A percentile compares a stretch with the other conserved stretches of the same genome.
Conservation (phyloP, 2,797 vertebrate species). For the Hemibagrus guttatus region DNA sequence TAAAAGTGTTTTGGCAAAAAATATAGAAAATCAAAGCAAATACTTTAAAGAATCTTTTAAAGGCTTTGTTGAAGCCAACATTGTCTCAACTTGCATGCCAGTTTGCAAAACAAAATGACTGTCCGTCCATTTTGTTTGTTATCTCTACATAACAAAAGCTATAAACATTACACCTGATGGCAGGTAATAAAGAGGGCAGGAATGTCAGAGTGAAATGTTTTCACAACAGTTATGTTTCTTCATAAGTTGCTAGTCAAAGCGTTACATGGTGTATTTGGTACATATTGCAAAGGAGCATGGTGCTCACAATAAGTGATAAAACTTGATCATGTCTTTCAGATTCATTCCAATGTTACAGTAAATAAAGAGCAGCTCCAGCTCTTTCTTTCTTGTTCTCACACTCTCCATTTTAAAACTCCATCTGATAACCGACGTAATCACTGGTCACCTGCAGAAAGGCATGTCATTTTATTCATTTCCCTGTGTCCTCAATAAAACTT, state of each 20-base stretch:
- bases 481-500: neutral
- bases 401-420: neutral
- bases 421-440: neutral
- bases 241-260: neutral
- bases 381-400: neutral
- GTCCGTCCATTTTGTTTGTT: no score
- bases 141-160: neutral
- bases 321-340: no score
- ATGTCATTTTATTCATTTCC: neutral
- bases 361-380: neutral
- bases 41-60: neutral
- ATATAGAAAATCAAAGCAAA: neutral
- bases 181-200: neutral
- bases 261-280: neutral
- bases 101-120: neutral
- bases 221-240: constrained; percentile 6
- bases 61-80: neutral
- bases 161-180: neutral
- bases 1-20: neutral
- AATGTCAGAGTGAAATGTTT: constrained; percentile 15
- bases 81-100: no score
- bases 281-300: neutral
- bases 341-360: neutral
- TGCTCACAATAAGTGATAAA: no score
- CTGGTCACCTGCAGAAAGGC: neutral